Base-by-base conservation (phyloP, 2,888 invertebrate species). In the Mythimna albipuncta region DNA sequence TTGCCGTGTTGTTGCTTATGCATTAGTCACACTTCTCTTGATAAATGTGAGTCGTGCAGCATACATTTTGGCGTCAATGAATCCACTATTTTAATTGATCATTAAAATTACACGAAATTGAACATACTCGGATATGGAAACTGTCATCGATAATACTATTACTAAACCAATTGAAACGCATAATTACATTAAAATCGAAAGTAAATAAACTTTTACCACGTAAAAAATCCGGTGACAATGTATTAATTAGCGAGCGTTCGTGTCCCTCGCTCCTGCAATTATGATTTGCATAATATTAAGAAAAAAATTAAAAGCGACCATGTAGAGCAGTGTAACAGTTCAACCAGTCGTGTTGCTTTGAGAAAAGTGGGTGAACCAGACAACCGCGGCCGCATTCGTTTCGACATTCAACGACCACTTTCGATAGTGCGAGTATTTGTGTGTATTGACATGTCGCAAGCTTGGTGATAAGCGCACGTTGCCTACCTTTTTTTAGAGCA, bases 361-460 rank as follows among this genome's bases (percentile, higher is more conserved):
- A 92, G 93, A 93, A 91, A 95, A 94, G 92, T 95, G 92, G 94
- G 94, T 94, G 94, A 94, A 88, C 94, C 21, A 88, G 89, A 89
- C 86, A 86, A 85, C 81, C 32, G 77, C 73, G 79, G 75, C 75
- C 81, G 82, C 85, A 82, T 83, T 85, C 81, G 86, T 94, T 93
- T 90, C 94, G 83, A 91, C 91, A 95, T 87, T 84, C 79, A 82
- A 75, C 84, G 86, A 88, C 89, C 88, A 93, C 93, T 93, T 92
- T 94, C 84, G 54, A 82, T 81, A 82, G 69, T 68, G 50, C 59
- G 63, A 74, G 82, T 75, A 76, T 77, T 83, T 82, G 80, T 92
- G 87, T 79, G 69, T 77, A 82, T 83, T 77, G 81, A 77, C 50
- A 92, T 92, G 90, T 90, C 82, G 88, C 83, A 84, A 86, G 79